Evolutionary conservation across 1,140 invertebrate genomes (phyloP).

Genomic region (Paramacrobiotus metropolitanus): DNA sequence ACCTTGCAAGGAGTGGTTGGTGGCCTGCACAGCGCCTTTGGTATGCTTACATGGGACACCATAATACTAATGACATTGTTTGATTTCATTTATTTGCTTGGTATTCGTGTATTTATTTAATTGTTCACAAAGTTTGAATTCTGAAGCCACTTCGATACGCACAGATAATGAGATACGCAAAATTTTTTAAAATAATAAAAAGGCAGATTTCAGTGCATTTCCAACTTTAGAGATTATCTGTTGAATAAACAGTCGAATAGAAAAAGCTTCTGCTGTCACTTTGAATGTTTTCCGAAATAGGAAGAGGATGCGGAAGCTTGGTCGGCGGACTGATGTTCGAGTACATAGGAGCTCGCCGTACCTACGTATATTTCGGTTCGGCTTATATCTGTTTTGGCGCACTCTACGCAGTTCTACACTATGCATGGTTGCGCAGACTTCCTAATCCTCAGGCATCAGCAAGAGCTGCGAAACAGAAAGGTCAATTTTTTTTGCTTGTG

Average conservation of each 20-base stretch:
- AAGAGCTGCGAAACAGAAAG: too few species aligned
- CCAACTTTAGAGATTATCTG: too few species aligned
- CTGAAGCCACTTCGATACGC: background rate
- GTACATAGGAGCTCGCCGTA: slow-evolving; percentile 39
- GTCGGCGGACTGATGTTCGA: slow-evolving; percentile 51
- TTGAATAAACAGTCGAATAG: background rate
- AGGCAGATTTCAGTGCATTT: too few species aligned
- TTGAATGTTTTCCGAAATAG: slow-evolving; percentile 23
- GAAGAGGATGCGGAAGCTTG: slow-evolving; percentile 47
- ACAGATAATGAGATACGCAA: too few species aligned
- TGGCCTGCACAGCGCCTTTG: slow-evolving; percentile 52
- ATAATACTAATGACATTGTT: too few species aligned
- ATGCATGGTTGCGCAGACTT: background rate
- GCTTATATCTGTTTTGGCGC: slow-evolving; percentile 35
- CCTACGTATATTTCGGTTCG: slow-evolving; percentile 43
- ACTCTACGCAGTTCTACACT: slow-evolving; percentile 29
- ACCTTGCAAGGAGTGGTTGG: slow-evolving; percentile 56
- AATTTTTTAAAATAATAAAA: too few species aligned
- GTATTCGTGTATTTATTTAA: too few species aligned
- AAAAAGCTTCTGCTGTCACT: background rate
- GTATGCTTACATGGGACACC: slow-evolving; percentile 29
- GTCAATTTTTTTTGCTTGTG: too few species aligned
- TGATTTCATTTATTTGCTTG: too few species aligned
- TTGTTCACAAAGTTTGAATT: background rate
- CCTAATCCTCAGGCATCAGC: background rate